Evolutionary conservation across 2,888 invertebrate genomes (phyloP).

Genomic region (Slavum lentiscoides): DNA sequence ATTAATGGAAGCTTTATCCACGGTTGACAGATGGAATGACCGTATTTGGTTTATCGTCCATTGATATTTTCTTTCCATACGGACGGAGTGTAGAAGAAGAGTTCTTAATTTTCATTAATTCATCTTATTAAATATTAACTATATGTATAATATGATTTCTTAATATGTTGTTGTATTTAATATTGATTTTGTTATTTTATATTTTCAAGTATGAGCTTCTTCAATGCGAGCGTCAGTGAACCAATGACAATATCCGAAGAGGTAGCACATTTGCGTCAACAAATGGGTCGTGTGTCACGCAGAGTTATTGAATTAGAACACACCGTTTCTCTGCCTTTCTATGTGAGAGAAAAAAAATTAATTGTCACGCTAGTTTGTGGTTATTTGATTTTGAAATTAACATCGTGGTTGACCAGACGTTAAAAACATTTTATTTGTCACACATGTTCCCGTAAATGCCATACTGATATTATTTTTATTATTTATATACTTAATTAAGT

Average conservation of each 20-base stretch:
- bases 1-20: too few relatives aligned
- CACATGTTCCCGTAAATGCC: constrained; percentile 8
- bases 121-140: too few relatives aligned
- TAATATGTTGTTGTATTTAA: not conserved
- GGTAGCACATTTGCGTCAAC: constrained; percentile 42
- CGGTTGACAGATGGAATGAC: too few relatives aligned
- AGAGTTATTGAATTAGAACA: constrained; percentile 50
- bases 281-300: constrained; percentile 40
- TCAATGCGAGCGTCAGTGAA: constrained; percentile 33
- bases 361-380: constrained; percentile 29
- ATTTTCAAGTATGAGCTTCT: constrained; percentile 35
- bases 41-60: too few relatives aligned
- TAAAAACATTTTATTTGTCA: not conserved
- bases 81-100: too few relatives aligned
- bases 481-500: constrained; percentile 3
- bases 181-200: constrained; percentile 1
- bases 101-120: too few relatives aligned
- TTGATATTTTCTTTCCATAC: too few relatives aligned
- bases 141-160: too few relatives aligned
- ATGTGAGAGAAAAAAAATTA: constrained; percentile 40
- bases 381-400: constrained; percentile 38
- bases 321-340: constrained; percentile 28
- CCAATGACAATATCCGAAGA: constrained; percentile 48
- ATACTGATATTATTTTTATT: constrained; percentile 26
- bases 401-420: constrained; percentile 46